Conservation (phyloP, 2,113 vertebrate species). For the Aramus guarauna region DNA sequence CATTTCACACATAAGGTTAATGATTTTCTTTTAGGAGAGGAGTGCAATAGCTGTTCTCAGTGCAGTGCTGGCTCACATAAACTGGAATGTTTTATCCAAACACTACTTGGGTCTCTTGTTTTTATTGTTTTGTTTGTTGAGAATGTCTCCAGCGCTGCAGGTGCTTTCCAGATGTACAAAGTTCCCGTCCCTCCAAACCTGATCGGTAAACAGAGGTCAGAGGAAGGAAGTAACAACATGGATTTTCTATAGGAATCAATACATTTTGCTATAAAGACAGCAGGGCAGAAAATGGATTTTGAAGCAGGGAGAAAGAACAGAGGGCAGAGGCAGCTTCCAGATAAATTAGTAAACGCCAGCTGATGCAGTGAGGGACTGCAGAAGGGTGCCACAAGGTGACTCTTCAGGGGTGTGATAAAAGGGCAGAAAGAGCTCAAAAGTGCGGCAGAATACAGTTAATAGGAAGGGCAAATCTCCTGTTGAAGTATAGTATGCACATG, state of each 20-base stretch:
- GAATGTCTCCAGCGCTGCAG: neutral
- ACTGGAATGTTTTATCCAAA: neutral
- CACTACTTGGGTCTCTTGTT: neutral
- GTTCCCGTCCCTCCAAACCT: neutral
- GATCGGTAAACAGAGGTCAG: neutral
- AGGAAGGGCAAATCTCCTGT: neutral
- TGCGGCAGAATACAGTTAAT: neutral
- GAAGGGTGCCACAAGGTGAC: neutral
- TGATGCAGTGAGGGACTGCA: neutral
- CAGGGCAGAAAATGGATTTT: neutral
- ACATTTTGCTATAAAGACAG: neutral
- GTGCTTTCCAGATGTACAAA: neutral
- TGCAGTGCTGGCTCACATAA: neutral
- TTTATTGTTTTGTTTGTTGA: neutral
- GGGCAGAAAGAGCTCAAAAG: neutral
- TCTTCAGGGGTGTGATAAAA: neutral
- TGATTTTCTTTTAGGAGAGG: neutral
- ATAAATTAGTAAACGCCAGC: neutral
- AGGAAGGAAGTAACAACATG: neutral
- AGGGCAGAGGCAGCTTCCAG: neutral
- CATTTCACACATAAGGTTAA: neutral
- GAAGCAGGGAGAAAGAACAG: neutral
- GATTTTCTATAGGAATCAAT: neutral
- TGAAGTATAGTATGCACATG: neutral
- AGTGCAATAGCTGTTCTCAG: neutral